phyloP scores from a whole-genome alignment of 2,797 vertebrate species.

The Rhinatrema bivittatum region DNA sequence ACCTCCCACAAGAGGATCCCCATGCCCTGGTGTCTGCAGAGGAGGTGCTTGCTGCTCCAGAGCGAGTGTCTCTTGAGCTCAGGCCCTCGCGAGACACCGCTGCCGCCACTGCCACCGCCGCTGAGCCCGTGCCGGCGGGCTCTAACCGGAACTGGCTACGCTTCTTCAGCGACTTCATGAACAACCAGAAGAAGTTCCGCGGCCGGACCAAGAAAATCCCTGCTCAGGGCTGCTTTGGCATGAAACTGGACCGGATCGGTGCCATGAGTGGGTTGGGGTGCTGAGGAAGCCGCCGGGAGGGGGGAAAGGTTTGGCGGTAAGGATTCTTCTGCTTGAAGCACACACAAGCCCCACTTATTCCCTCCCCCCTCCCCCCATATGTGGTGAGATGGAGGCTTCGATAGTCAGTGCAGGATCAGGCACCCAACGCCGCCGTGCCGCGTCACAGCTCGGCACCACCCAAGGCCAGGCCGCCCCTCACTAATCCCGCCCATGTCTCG shows the following conservation, averaged over 20 bases:
- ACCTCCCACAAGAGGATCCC: not conserved
- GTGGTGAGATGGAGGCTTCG: no score
- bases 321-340: no score
- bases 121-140: not conserved
- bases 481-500: no score
- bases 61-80: not conserved
- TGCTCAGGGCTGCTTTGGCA: slow-evolving; percentile 21
- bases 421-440: not conserved
- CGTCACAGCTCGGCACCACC: not conserved
- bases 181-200: slow-evolving; percentile 8
- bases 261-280: slow-evolving; percentile 22
- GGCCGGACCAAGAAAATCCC: slow-evolving; percentile 13
- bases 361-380: no score
- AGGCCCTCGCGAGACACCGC: not conserved
- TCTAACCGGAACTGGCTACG: not conserved
- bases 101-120: not conserved
- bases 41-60: no score
- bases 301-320: no score
- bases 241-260: slow-evolving; percentile 28
- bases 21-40: not conserved
- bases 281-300: slow-evolving; percentile 2
- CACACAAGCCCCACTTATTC: no score
- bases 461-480: not conserved
- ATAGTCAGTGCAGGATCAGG: not conserved
- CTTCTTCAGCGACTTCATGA: slow-evolving; percentile 15